phyloP scores from a whole-genome alignment of 2,113 vertebrate genomes.

The Colistium nudipinnis region DNA sequence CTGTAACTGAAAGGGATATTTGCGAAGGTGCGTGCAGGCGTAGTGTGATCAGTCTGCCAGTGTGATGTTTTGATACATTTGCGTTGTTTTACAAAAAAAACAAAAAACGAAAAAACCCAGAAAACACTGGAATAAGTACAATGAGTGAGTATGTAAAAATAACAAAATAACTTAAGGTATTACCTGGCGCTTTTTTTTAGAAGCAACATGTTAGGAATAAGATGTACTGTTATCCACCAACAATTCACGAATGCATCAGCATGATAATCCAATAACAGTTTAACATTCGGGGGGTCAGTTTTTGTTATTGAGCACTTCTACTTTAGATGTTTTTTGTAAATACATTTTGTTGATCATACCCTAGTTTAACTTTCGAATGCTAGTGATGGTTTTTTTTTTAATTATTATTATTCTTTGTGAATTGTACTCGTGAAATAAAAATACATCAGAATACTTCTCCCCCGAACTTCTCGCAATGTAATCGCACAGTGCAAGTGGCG shows the following conservation, averaged over 20 bases:
- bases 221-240: background rate
- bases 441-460: background rate
- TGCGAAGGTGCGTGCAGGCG: background rate
- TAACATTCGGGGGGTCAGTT: background rate
- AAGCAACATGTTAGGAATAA: background rate
- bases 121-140: too few relatives aligned
- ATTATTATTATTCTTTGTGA: background rate
- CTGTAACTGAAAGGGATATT: background rate
- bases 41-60: background rate
- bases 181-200: too few relatives aligned
- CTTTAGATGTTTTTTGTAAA: background rate
- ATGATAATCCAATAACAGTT: background rate
- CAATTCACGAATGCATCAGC: background rate
- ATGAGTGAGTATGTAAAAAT: too few relatives aligned
- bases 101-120: too few relatives aligned
- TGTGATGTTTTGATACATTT: background rate
- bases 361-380: background rate
- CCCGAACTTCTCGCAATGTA: background rate
- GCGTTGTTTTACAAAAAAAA: too few relatives aligned
- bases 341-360: background rate
- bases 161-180: too few relatives aligned
- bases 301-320: background rate
- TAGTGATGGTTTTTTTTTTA: background rate
- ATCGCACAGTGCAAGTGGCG: too few relatives aligned
- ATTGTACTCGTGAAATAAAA: background rate